Conservation (phyloP, 2,113 vertebrate genomes). For the Myotis yumanensis region DNA sequence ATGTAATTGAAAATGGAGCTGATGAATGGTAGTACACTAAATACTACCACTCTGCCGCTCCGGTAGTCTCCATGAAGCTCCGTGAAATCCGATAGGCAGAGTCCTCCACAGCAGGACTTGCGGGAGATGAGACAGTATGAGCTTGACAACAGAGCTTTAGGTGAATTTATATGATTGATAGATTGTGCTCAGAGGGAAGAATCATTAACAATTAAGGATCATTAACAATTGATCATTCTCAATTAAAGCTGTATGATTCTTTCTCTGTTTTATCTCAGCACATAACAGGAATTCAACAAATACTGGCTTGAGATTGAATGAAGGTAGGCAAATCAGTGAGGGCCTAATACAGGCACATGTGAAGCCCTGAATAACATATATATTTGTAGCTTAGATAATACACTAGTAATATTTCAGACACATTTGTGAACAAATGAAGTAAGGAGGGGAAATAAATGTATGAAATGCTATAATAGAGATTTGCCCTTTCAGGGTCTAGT, state of each 20-base stretch:
- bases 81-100: not conserved
- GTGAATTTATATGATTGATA: not conserved
- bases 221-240: not conserved
- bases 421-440: not conserved
- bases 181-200: not conserved
- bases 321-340: not conserved
- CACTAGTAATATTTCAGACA: not conserved
- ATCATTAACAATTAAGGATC: not conserved
- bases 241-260: not conserved
- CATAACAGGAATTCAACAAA: not conserved
- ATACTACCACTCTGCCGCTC: not conserved
- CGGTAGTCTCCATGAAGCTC: not conserved
- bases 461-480: not conserved
- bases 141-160: not conserved
- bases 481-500: not conserved
- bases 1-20: conserved; percentile 39
- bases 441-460: not conserved
- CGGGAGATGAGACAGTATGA: not conserved
- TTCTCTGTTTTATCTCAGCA: not conserved
- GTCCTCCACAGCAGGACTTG: not conserved
- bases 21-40: not conserved
- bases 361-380: not conserved
- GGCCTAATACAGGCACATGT: not conserved
- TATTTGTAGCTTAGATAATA: not conserved
- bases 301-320: not conserved